These are phyloP conservation scores for Xiphorhynchus erythropygius DNA, from an alignment of 2,797 vertebrate species.

Conservation along the genomic window DNA sequence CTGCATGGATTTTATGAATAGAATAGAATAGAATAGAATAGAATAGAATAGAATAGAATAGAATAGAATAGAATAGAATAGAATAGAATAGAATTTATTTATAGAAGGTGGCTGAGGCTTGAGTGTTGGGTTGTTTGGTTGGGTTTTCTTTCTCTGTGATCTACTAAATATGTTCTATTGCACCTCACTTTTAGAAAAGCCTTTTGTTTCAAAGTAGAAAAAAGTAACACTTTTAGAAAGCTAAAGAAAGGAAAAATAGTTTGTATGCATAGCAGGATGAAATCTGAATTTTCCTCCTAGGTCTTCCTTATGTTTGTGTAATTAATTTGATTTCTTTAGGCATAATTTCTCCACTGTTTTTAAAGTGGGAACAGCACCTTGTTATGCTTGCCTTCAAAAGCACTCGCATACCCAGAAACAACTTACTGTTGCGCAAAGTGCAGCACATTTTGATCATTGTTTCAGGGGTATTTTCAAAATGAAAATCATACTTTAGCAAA, in stretches of 20 bases:
- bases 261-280: neutral
- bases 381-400: neutral
- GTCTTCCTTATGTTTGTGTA: neutral
- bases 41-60: neutral
- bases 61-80: neutral
- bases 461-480: neutral
- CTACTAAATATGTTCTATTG: neutral
- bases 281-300: neutral
- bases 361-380: neutral
- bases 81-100: neutral
- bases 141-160: neutral
- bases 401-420: neutral
- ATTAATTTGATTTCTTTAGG: neutral
- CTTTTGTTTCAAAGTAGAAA: neutral
- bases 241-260: neutral
- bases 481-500: neutral
- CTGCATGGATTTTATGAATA: neutral
- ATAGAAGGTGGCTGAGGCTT: neutral
- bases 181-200: neutral
- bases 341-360: neutral
- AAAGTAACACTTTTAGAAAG: neutral
- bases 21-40: neutral
- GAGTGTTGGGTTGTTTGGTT: neutral
- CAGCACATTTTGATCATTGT: neutral
- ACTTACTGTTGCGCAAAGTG: neutral